Evolutionary conservation across 2,888 invertebrate genomes (phyloP).

Genomic region (Eubasilissa splendida): DNA sequence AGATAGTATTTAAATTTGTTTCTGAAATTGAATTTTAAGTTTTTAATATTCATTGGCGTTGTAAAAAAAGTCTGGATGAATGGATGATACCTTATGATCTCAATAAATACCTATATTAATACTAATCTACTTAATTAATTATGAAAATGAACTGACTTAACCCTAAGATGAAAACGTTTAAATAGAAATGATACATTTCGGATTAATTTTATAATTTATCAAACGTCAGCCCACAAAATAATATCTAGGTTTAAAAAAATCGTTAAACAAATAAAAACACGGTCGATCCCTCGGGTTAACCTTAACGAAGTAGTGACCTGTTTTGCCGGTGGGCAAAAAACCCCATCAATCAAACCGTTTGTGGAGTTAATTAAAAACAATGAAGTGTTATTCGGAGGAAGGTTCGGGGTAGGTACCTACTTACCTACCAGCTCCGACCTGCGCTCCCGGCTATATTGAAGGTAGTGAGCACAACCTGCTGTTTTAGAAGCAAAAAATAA

Average conservation of each 20-base stretch:
- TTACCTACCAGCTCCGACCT: background rate
- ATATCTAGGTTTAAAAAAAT: background rate
- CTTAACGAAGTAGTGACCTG: background rate
- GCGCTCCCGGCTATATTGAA: conserved; percentile 22
- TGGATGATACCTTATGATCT: too few species aligned
- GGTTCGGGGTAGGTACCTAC: background rate
- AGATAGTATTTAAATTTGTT: too few species aligned
- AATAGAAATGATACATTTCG: too few species aligned
- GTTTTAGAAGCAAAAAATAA: too few species aligned
- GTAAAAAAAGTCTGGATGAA: too few species aligned
- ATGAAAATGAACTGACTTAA: too few species aligned
- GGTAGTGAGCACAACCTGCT: background rate
- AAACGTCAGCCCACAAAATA: conserved; percentile 1
- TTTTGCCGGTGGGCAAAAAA: conserved; percentile 45
- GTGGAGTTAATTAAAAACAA: conserved; percentile 54
- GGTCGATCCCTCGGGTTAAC: background rate
- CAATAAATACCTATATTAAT: too few species aligned
- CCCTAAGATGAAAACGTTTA: too few species aligned
- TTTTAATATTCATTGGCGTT: too few species aligned
- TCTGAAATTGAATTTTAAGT: too few species aligned
- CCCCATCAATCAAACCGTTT: conserved; percentile 50
- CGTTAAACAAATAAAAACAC: conserved; percentile 17
- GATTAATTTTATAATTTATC: conserved; percentile 1
- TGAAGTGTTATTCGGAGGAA: conserved; percentile 47
- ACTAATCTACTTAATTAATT: too few species aligned